Evolutionary conservation across 35 echinoderm and acorn worm species (phyloP).

Genomic region (Ophiothrix spiculata): DNA sequence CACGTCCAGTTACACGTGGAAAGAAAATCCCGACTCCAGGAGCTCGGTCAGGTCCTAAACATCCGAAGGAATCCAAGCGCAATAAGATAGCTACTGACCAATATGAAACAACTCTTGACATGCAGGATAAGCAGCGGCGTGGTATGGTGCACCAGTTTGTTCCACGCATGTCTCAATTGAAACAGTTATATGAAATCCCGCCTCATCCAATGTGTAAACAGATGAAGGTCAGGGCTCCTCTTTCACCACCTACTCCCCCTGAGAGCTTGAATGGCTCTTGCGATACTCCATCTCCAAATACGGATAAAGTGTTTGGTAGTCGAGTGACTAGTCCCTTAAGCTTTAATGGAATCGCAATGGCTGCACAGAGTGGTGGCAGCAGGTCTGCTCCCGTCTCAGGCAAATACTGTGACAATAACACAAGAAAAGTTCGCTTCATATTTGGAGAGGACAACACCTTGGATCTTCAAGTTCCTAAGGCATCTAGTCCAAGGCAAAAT

Average conservation of each 20-base stretch:
- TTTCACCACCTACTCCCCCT: not conserved
- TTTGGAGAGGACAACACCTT: slow-evolving; percentile 2
- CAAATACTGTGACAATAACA: slow-evolving; percentile 10
- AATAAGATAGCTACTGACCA: not conserved
- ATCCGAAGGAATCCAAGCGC: not conserved
- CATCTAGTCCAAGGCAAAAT: not conserved
- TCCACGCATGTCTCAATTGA: slow-evolving; percentile 32
- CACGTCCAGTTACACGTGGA: slow-evolving; percentile 11
- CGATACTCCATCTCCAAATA: not conserved
- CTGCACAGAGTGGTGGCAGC: not conserved
- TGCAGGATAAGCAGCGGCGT: not conserved
- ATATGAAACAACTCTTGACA: not conserved
- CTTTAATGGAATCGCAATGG: not conserved
- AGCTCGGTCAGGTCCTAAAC: slow-evolving; percentile 5
- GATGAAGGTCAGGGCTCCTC: not conserved
- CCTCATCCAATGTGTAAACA: slow-evolving; percentile 23
- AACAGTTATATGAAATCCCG: slow-evolving; percentile 29
- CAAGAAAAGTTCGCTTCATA: slow-evolving; percentile 22
- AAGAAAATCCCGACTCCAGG: slow-evolving; percentile 16
- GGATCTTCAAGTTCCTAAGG: slow-evolving; percentile 27
- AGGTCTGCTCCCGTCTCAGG: not conserved
- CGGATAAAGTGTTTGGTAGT: not conserved
- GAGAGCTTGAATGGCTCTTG: not conserved
- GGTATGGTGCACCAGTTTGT: slow-evolving; percentile 18
- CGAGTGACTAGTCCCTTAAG: not conserved